Percentiles rank a stretch among this genome's conserved stretches.
phyloP scores from a whole-genome alignment of 1,140 invertebrate genomes.

The Platyura marginata region DNA sequence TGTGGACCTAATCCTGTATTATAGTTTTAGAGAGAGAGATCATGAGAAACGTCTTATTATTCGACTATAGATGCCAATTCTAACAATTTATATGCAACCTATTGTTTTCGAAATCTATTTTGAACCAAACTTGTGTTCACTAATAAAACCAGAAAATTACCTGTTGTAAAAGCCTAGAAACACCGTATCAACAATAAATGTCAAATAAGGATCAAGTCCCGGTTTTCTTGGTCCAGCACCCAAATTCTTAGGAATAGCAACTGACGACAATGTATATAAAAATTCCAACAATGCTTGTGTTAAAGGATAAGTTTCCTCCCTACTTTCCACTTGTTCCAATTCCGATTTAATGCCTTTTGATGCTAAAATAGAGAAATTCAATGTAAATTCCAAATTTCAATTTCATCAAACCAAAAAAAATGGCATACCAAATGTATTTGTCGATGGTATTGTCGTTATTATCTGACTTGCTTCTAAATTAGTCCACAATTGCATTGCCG shows the following conservation, averaged over 20 bases:
- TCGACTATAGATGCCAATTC: too few relatives aligned
- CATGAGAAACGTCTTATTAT: too few relatives aligned
- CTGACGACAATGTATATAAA: conserved; percentile 55
- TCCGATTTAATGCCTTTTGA: conserved; percentile 15
- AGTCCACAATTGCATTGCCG: conserved; percentile 67
- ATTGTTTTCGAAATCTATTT: conserved; percentile 13
- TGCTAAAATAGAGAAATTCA: background rate
- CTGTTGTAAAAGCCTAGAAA: conserved; percentile 51
- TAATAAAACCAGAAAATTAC: conserved; percentile 15
- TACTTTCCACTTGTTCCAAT: conserved; percentile 57
- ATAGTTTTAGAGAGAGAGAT: too few relatives aligned
- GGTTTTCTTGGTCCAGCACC: conserved; percentile 64
- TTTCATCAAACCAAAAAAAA: conserved; percentile 40
- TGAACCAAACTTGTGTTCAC: background rate
- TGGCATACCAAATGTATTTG: conserved; percentile 41
- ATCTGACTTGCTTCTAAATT: conserved; percentile 74
- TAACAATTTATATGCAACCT: too few relatives aligned
- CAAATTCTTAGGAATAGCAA: conserved; percentile 53
- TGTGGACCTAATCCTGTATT: background rate
- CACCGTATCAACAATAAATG: conserved; percentile 60
- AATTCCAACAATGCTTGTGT: conserved; percentile 64
- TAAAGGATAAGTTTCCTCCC: conserved; percentile 73
- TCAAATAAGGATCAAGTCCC: conserved; percentile 76
- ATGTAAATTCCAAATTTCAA: background rate
- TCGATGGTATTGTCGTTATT: conserved; percentile 43